Base-by-base conservation (phyloP, 2,113 vertebrate species). In the Vicugna pacos region DNA sequence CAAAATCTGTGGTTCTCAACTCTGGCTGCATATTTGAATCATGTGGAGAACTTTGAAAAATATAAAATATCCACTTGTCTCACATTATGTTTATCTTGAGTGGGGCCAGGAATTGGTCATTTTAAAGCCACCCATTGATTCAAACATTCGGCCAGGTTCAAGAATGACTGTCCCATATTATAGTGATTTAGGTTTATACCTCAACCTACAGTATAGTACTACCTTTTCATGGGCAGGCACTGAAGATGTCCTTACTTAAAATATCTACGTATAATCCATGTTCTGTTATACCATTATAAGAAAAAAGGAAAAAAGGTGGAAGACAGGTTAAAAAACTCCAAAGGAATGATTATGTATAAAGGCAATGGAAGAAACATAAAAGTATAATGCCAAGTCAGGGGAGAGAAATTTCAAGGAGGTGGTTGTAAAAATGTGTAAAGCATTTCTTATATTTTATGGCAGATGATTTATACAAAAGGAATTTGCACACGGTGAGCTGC, bases 201-300 rank as follows among this genome's bases (percentile, higher is more conserved):
- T 81, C 52, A 83, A 17, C 9, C 4, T 8, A 14, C 0, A 0
- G 42, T 54, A 4, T 5, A 15, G 6, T 17, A 4, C 13, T 22
- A 30, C 5, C 2, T 30, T 86, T 69, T 75, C 10, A 19, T 69
- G 11, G 9, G 26, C 0, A 89, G 58, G 13, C 9, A 32, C 17
- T 79, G 50, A 32, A 56, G 19, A 72, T 28, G 20, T 11, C 26
- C 14, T 62, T 56, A 17, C 58, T 58, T 54, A 69, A 28, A 48
- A 56, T 26, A 54, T 30, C 22, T 35, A 20, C 75, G 2, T 12
- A 14, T 77, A 6, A 24, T 6, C 12, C 8, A 38, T 38, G 22
- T 32, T 26, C 28, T 83, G 3, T 6, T 24, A 60, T 30, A 11
- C 3, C 91, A 26, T 14, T 7, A 46, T 24, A 50, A 42, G 13